These are phyloP conservation scores for Encarsia formosa DNA, from an alignment of 2,888 invertebrate genomes.

Conservation along the genomic window DNA sequence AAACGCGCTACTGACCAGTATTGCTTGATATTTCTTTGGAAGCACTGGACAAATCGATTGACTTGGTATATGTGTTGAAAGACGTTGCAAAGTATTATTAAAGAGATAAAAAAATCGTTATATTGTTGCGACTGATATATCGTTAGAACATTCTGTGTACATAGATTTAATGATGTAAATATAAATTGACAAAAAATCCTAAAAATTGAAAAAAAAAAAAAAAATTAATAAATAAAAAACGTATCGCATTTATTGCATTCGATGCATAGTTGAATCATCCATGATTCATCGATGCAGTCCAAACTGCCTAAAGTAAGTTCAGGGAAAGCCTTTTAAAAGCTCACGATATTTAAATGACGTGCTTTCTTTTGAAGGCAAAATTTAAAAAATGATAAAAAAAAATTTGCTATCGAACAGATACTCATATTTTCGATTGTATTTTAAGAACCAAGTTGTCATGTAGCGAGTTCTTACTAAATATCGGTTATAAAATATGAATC, in stretches of 20 bases:
- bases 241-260: constrained; percentile 1
- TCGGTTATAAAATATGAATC: no score
- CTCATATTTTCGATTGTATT: constrained; percentile 27
- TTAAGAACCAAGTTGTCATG: constrained; percentile 6
- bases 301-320: constrained; percentile 28
- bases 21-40: constrained; percentile 7
- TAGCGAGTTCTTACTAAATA: not conserved
- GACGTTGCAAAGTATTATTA: no score
- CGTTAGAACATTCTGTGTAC: not conserved
- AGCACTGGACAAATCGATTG: no score
- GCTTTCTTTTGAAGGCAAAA: constrained; percentile 15
- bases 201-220: not conserved
- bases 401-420: constrained; percentile 22
- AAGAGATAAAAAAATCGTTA: constrained; percentile 2
- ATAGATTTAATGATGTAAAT: not conserved
- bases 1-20: constrained; percentile 5
- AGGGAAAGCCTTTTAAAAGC: constrained; percentile 17
- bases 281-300: constrained; percentile 14
- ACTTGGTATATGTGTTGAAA: no score
- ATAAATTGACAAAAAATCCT: not conserved
- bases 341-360: constrained; percentile 8
- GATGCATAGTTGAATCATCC: constrained; percentile 4
- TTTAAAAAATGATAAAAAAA: not conserved
- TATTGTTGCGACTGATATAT: not conserved
- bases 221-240: not conserved